Evolutionary conservation across 2,888 invertebrate species (phyloP).

Genomic region (Agrotis ipsilon): DNA sequence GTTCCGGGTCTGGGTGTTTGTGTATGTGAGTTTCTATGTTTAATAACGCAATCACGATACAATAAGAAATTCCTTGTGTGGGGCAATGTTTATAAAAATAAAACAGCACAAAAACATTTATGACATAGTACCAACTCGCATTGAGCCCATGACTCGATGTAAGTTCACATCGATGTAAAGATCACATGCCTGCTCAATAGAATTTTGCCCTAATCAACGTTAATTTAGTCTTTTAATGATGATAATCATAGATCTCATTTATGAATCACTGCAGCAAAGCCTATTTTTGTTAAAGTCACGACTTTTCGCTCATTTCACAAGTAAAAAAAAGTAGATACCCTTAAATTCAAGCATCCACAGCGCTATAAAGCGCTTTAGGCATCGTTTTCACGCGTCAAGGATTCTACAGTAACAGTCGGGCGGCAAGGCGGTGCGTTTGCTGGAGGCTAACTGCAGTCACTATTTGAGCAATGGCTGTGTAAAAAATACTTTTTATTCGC

Average conservation of each 20-base stretch:
- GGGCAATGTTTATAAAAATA: too few relatives aligned
- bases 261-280: background rate
- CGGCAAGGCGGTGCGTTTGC: conserved; percentile 44
- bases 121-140: too few relatives aligned
- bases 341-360: conserved; percentile 10
- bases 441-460: conserved; percentile 42
- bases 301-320: background rate
- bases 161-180: too few relatives aligned
- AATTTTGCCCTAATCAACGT: too few relatives aligned
- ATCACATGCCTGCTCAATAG: too few relatives aligned
- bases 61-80: too few relatives aligned
- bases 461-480: conserved; percentile 48
- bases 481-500: conserved; percentile 47
- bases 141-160: too few relatives aligned
- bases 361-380: conserved; percentile 44
- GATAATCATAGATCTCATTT: background rate
- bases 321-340: conserved; percentile 13
- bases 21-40: too few relatives aligned
- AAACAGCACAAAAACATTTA: too few relatives aligned
- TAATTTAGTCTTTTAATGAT: too few relatives aligned
- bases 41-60: too few relatives aligned
- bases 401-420: conserved; percentile 33
- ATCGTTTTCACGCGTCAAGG: conserved; percentile 46
- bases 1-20: too few relatives aligned
- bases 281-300: background rate